Evolutionary conservation across 2,888 invertebrate species (phyloP), one percentile per base, ranked within the genome.

Genomic region (Pristionchus maxplancki): DNA sequence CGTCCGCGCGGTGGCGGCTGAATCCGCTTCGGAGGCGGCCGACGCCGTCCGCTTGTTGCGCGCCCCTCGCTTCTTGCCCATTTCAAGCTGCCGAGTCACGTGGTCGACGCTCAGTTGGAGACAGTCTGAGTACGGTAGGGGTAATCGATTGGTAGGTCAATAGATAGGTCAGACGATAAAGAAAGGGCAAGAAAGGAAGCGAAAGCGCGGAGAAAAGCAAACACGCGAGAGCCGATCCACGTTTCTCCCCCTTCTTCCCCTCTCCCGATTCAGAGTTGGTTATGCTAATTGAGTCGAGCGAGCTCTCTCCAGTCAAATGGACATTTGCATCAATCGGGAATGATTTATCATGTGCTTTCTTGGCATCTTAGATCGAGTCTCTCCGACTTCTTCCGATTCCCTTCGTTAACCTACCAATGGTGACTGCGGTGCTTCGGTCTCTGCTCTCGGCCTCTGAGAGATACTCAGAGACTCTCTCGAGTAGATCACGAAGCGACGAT

Each of bases 71-170:
- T 78, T 78, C 78, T 78, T 78, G 78, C 48, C 78, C 78, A 78
- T 78, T 17, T 78, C 78, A 28, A 78, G 44, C 78, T 78, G 78
- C 44, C 48, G 44, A 78, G 44, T 78, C n/a, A 78, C 78, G 78
- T 48, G 44, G 44, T 78, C 78, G 78, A 78, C 48, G 28, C 44
- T 78, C 78, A 78, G 78, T 78, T 78, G 78, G 78, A 78, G 78
- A 78, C 44, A 78, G 48, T 78, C 78, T 78, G 44, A 44, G 28
- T 71, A 71, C 71, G 40, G 40, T 71, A 71, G 28, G 28, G 34
- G 50, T 50, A 50, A 50, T 50, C 17, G 50, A 50, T 50, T 50
- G n/a, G 40, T 71, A 71, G 37, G 40, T 44, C 44, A 78, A 58
- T 58, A 9, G 58, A 24, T 71, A 71, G 71, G 40, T 78, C 78